phyloP scores from a whole-genome alignment of 2,797 vertebrate genomes.

The Pristis pectinata region DNA sequence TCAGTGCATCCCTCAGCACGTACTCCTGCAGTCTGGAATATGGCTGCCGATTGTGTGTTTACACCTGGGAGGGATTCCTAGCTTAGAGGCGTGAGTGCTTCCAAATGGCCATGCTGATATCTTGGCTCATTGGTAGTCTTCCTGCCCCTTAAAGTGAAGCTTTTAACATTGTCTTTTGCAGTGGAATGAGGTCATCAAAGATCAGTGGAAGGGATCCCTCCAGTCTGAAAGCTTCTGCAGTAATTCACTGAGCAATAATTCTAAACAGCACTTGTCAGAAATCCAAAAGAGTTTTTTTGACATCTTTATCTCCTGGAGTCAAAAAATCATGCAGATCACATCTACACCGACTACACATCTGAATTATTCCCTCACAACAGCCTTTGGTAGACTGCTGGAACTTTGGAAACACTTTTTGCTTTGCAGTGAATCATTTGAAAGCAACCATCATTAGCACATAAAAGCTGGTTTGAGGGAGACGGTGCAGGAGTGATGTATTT shows the following conservation, averaged over 20 bases:
- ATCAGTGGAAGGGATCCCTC: neutral
- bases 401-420: neutral
- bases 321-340: neutral
- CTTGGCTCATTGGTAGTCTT: neutral
- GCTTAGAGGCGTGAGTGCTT: neutral
- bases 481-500: neutral
- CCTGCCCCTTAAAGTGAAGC: neutral
- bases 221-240: neutral
- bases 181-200: neutral
- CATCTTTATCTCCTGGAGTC: neutral
- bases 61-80: neutral
- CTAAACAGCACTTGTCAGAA: neutral
- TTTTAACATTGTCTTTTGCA: neutral
- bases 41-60: too few species aligned
- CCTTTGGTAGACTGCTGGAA: neutral
- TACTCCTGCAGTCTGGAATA: too few species aligned
- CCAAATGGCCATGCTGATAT: neutral
- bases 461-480: conserved; percentile 18
- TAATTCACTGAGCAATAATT: neutral
- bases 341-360: neutral
- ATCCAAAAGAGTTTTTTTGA: neutral
- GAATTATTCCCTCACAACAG: neutral
- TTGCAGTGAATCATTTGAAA: neutral
- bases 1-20: too few species aligned
- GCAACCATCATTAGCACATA: neutral